These are phyloP conservation scores for Lemur catta DNA, from an alignment of 2,797 vertebrate species.

Conservation along the genomic window DNA sequence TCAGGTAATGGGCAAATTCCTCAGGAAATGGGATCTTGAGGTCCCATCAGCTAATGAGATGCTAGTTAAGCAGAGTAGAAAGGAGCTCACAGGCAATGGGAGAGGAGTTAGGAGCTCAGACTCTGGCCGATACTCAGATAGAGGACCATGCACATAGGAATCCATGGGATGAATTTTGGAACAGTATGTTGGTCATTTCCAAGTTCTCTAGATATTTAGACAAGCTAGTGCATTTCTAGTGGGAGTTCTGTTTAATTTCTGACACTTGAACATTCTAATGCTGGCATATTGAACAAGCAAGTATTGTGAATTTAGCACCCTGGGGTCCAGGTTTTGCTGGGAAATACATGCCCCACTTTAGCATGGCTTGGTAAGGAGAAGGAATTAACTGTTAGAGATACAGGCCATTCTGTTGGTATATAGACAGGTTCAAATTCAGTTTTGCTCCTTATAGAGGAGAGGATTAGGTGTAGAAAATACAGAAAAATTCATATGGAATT, in stretches of 20 bases:
- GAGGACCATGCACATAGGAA: not conserved
- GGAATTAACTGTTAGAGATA: not conserved
- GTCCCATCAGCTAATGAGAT: not conserved
- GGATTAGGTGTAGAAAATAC: not conserved
- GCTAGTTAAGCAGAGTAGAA: not conserved
- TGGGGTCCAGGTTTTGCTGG: not conserved
- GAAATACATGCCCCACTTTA: not conserved
- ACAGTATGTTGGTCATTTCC: not conserved
- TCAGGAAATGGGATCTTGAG: not conserved
- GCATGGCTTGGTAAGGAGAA: not conserved
- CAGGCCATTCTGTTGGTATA: not conserved
- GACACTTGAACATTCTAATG: not conserved
- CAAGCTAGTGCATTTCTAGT: not conserved
- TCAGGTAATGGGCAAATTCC: not conserved
- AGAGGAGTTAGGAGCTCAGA: not conserved
- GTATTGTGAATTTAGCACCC: conserved; percentile 36
- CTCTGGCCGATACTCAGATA: not conserved
- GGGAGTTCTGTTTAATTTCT: conserved; percentile 1
- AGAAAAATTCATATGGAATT: not conserved
- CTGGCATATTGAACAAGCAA: not conserved
- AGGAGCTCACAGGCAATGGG: not conserved
- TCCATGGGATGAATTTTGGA: not conserved
- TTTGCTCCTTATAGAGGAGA: not conserved
- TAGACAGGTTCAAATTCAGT: not conserved
- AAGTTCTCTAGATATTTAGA: not conserved